These are phyloP conservation scores for Clarias platycephalus DNA, from an alignment of 2,797 vertebrate genomes.

Conservation along the genomic window DNA sequence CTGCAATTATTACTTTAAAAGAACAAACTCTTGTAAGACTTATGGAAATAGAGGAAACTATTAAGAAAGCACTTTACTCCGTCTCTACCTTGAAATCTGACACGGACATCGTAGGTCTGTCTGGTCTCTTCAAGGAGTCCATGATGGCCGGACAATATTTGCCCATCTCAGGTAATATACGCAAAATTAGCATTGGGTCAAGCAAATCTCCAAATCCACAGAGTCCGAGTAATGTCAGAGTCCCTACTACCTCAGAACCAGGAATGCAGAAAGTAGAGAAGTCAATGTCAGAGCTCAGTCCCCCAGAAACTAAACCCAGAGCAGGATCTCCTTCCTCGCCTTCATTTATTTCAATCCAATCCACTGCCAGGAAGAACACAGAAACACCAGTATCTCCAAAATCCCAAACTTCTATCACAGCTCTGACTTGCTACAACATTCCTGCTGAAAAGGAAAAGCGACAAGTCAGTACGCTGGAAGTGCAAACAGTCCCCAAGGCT, in stretches of 20 bases:
- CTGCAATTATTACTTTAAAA: slow-evolving; percentile 87
- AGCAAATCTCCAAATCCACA: slow-evolving; percentile 73
- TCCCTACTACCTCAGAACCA: slow-evolving; percentile 4
- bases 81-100: slow-evolving; percentile 90
- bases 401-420: slow-evolving; percentile 51
- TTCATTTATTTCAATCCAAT: slow-evolving; percentile 87
- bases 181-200: slow-evolving; percentile 79
- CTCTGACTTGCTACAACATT: slow-evolving; percentile 44
- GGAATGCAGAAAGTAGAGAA: slow-evolving; percentile 37
- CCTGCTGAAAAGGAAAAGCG: slow-evolving; percentile 60
- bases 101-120: slow-evolving; percentile 80
- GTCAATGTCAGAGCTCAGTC: slow-evolving; percentile 51
- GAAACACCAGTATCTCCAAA: slow-evolving; percentile 54
- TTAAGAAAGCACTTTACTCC: slow-evolving; percentile 90
- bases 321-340: slow-evolving; percentile 80
- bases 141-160: slow-evolving; percentile 69
- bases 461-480: slow-evolving; percentile 78
- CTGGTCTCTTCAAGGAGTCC: slow-evolving; percentile 86
- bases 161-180: slow-evolving; percentile 69
- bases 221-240: slow-evolving; percentile 44
- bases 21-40: slow-evolving; percentile 90
- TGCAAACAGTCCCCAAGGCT: slow-evolving; percentile 71
- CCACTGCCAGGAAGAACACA: slow-evolving; percentile 76
- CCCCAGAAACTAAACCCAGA: slow-evolving; percentile 63
- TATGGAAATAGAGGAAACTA: slow-evolving; percentile 87